Evolutionary conservation across 2,888 invertebrate species (phyloP), one percentile per base, ranked within the genome.

Genomic region (Leptopterna dolabrata): DNA sequence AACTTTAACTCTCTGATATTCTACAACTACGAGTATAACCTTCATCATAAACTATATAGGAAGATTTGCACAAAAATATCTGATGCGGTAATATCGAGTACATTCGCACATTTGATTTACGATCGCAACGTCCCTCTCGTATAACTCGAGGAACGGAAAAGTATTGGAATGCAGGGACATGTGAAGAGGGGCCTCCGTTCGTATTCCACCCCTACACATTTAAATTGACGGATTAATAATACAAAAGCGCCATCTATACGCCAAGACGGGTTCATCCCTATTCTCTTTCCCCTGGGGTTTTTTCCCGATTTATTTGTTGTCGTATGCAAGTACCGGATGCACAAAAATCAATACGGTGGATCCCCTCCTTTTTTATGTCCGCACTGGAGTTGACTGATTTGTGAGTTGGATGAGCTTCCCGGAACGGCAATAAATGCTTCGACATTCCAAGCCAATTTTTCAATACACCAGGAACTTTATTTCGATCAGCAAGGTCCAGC

Each of bases 181-280:
- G 27, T 24, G 63, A 24, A 13, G 63, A 27, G 63, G 51, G 51
- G 51, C n/a, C 16, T 6, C 24, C 11, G 63, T 19, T 63, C 24
- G 19, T 24, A 63, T 24, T 9, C 63, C 63, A 9, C 63, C 63
- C 63, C 63, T 63, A 27, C 63, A 63, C 63, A 63, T 63, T 63
- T 63, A 63, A 63, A 63, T 63, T 63, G 63, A 63, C 24, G 63
- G 63, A 63, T 63, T 63, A 63, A 63, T 63, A 63, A 63, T 63
- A 63, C 63, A 63, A 63, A 63, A 63, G 63, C 63, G 27, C 63
- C 24, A 63, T 63, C 63, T 63, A 63, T 63, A 63, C 63, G 63
- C 63, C 63, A 63, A 63, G 63, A 63, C 24, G 24, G 27, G 63
- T 24, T 63, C 63, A 63, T 63, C 63, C 63, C 63, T 63, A 63